Conservation (phyloP, 1,140 invertebrate species). For the Cotesia typhae region DNA sequence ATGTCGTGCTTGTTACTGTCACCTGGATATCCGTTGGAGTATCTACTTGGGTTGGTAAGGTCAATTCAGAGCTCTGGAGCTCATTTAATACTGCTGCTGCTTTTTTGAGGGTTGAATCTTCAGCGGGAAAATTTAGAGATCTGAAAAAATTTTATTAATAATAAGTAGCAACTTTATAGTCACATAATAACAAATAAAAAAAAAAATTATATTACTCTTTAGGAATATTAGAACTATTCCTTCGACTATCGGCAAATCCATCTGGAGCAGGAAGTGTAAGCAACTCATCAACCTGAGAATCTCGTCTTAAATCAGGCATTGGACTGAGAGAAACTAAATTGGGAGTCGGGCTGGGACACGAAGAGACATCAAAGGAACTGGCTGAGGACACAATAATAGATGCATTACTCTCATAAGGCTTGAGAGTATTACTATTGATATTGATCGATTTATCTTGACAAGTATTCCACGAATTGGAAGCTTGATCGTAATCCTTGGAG, state of each 20-base stretch:
- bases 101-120: conserved; percentile 36
- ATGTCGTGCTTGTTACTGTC: conserved; percentile 53
- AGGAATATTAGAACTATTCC: conserved; percentile 72
- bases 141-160: neutral
- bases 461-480: conserved; percentile 36
- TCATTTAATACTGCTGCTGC: conserved; percentile 36
- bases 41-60: conserved; percentile 42
- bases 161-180: neutral
- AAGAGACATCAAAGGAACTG: conserved; percentile 66
- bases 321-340: conserved; percentile 73
- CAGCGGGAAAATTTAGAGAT: conserved; percentile 20
- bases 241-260: conserved; percentile 77
- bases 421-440: conserved; percentile 39
- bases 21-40: conserved; percentile 52
- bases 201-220: conserved; percentile 56
- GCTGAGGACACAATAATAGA: conserved; percentile 52
- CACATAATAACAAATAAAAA: neutral
- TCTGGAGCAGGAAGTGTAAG: conserved; percentile 75
- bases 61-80: conserved; percentile 44
- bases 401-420: conserved; percentile 46
- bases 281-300: conserved; percentile 71
- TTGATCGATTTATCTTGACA: conserved; percentile 41
- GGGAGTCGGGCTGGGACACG: conserved; percentile 71
- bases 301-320: conserved; percentile 73
- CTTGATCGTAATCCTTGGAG: conserved; percentile 35